Percentiles rank a stretch among this genome's conserved stretches.
phyloP scores from a whole-genome alignment of 1,140 invertebrate species.

The Geopemphigus sp. region DNA sequence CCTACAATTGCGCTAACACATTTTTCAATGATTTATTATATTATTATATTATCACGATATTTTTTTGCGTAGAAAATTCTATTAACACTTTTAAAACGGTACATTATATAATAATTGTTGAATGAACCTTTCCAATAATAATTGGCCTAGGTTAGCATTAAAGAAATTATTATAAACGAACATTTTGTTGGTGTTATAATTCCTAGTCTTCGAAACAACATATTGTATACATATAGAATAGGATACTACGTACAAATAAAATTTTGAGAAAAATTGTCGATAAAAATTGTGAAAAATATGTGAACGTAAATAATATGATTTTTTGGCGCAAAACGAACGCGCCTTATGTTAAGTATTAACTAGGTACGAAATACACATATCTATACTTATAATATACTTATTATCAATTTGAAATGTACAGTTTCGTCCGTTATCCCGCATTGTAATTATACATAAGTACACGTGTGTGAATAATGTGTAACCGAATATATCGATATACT shows the following conservation, averaged over 20 bases:
- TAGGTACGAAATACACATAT: no score
- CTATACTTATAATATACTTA: no score
- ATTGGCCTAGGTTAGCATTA: neutral
- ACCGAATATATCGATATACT: neutral
- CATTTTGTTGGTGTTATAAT: no score
- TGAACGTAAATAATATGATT: no score
- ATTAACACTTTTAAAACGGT: no score
- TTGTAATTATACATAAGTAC: neutral
- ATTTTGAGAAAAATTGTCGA: no score
- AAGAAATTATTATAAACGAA: neutral
- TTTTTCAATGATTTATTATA: slow-evolving; percentile 11
- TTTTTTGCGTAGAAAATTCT: neutral
- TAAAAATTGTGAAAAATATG: no score
- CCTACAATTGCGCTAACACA: neutral
- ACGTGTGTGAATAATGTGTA: neutral
- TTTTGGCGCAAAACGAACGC: no score
- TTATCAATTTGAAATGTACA: neutral
- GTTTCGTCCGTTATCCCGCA: slow-evolving; percentile 37
- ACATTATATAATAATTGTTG: neutral
- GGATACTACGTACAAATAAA: no score
- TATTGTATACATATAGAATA: no score
- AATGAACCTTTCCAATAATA: neutral
- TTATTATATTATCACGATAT: neutral
- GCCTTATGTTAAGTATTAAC: no score
- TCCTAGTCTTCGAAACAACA: no score